Percentiles rank a stretch among this genome's conserved stretches.
These are phyloP conservation scores for Xylophagus ater DNA, from an alignment of 2,888 invertebrate genomes.

Conservation along the genomic window DNA sequence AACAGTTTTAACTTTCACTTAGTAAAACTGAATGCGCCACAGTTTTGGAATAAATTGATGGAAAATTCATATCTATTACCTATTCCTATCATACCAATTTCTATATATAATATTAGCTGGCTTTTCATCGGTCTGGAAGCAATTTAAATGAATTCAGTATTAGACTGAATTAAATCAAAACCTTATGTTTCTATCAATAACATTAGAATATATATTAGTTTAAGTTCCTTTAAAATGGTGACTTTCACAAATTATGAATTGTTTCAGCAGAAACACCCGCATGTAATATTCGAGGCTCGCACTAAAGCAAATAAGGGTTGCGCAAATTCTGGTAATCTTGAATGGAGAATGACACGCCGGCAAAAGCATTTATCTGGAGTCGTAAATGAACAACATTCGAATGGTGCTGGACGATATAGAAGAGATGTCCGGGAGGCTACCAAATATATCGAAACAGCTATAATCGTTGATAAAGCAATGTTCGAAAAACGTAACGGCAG, in stretches of 20 bases:
- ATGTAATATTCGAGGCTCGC: slow-evolving; percentile 92
- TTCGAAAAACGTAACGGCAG: slow-evolving; percentile 86
- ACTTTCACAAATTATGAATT: slow-evolving; percentile 29
- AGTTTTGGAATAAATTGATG: no score
- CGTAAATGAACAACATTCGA: slow-evolving; percentile 35
- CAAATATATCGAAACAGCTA: slow-evolving; percentile 91
- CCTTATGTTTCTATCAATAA: no score
- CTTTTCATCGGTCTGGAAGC: no score
- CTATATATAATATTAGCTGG: no score
- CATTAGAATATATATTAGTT: no score
- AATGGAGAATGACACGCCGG: slow-evolving; percentile 57
- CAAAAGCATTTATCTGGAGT: slow-evolving; percentile 46
- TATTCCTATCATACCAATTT: no score
- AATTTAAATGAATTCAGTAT: no score
- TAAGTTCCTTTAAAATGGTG: slow-evolving; percentile 9
- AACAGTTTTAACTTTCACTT: no score
- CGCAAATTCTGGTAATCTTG: slow-evolving; percentile 67
- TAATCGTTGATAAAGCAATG: slow-evolving; percentile 94
- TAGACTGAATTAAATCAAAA: no score
- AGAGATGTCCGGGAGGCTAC: slow-evolving; percentile 82
- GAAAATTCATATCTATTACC: no score
- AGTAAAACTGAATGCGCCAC: no score
- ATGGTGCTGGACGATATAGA: slow-evolving; percentile 41
- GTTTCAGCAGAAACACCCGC: slow-evolving; percentile 92
- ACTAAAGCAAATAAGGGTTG: slow-evolving; percentile 86